phyloP scores from a whole-genome alignment of 2,888 invertebrate species.

The Nemurella pictetii region DNA sequence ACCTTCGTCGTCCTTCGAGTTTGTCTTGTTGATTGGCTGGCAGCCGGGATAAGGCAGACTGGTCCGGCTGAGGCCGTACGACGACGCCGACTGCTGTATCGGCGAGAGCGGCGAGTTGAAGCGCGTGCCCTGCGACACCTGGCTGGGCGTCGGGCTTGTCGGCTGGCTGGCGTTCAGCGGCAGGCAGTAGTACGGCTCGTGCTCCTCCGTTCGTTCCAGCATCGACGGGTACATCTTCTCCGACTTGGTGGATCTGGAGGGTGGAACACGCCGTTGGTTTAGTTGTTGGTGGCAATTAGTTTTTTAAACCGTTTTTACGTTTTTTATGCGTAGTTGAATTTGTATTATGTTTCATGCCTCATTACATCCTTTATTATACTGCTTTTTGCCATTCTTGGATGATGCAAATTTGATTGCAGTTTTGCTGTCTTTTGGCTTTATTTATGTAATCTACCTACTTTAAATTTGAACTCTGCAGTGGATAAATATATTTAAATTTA shows the following conservation, averaged over 20 bases:
- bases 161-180: slow-evolving; percentile 70
- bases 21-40: slow-evolving; percentile 49
- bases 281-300: too few relatives aligned
- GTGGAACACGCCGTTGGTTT: too few relatives aligned
- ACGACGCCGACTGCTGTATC: slow-evolving; percentile 55
- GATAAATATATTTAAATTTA: too few relatives aligned
- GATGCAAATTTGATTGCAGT: too few relatives aligned
- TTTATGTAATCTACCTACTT: too few relatives aligned
- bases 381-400: too few relatives aligned
- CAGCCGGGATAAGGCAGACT: slow-evolving; percentile 51
- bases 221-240: slow-evolving; percentile 93
- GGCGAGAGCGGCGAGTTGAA: slow-evolving; percentile 57
- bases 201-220: slow-evolving; percentile 80
- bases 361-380: too few relatives aligned
- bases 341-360: too few relatives aligned
- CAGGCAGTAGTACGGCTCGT: slow-evolving; percentile 84
- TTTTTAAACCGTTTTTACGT: too few relatives aligned
- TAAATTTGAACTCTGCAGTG: too few relatives aligned
- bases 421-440: too few relatives aligned
- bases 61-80: slow-evolving; percentile 55
- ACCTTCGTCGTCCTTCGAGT: slow-evolving; percentile 70
- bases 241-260: slow-evolving; percentile 87
- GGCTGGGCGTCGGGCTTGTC: slow-evolving; percentile 66
- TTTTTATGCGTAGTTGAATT: too few relatives aligned
- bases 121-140: slow-evolving; percentile 34